A percentile compares a stretch with the other conserved stretches of the same genome.
Conservation (phyloP, 2,113 vertebrate species). For the Laticauda colubrina region DNA sequence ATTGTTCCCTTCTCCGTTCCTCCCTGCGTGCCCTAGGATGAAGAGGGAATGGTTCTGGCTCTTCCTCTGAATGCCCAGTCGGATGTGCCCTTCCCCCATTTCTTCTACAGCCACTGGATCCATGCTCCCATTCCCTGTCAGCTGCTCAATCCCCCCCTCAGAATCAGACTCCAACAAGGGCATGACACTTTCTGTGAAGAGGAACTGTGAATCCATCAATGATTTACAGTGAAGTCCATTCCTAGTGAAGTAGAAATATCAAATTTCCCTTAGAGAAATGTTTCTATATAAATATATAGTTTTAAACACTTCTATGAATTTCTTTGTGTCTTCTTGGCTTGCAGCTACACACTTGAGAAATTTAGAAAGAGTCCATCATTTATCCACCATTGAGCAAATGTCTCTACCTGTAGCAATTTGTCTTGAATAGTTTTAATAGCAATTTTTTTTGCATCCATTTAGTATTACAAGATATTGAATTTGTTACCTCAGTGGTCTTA, state of each 20-base stretch:
- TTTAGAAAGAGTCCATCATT: background rate
- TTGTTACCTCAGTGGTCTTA: conserved; percentile 18
- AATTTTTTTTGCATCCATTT: conserved; percentile 33
- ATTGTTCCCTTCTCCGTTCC: too few relatives aligned
- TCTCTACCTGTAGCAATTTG: conserved; percentile 1
- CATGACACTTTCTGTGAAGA: background rate
- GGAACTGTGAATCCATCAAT: background rate
- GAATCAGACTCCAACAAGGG: too few relatives aligned
- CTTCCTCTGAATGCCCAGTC: too few relatives aligned
- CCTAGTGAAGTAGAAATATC: background rate
- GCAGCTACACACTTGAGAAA: background rate
- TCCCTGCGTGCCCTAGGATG: too few relatives aligned
- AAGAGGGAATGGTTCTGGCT: too few relatives aligned
- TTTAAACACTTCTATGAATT: background rate
- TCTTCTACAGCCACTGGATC: too few relatives aligned
- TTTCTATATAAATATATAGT: background rate
- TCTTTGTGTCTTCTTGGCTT: conserved; percentile 8
- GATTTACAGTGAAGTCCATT: background rate
- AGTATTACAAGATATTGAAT: conserved; percentile 32
- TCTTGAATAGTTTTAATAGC: conserved; percentile 30
- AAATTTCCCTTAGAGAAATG: background rate
- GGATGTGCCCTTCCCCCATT: too few relatives aligned
- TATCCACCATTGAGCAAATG: conserved; percentile 22
- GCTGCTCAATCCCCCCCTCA: too few relatives aligned
- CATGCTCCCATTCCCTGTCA: too few relatives aligned